Base-by-base conservation (phyloP, 2,797 vertebrate genomes). In the Peromyscus attwateri region DNA sequence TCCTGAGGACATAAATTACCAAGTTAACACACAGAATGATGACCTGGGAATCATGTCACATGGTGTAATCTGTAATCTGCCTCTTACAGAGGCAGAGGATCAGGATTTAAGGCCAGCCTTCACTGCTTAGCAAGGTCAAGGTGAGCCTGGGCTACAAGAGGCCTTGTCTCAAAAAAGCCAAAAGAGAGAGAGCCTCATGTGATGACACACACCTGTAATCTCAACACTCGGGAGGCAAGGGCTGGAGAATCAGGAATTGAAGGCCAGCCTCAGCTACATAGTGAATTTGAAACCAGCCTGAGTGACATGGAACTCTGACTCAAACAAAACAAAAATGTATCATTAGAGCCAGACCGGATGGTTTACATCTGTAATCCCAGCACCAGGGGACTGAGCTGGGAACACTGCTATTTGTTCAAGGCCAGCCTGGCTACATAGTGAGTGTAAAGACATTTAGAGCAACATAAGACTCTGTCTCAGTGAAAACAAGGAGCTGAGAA, bases 1-100 rank as follows among this genome's bases (percentile, higher is more conserved):
- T 79, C 34, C 75, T 40, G 87, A 83, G 52, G 12, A 88, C 82
- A 83, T 87, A 75, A 89, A 89, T 60, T 62, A 92, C 23, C 90
- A 37, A 92, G 5, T 64, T 52, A 79, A 83, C 31, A 87, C 62
- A 60, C 12, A 57, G 31, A 90, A 94, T 79, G 82, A 79, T 91
- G 49, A 95, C 77, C 68, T 87, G 43, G 52, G 34, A 25, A 73
- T 57, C 68, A 29, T 8, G 55, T 27, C 68, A 19, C 49, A 19
- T 17, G 68, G n/a, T 43, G 27, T 75, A 34, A 76, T 64, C 40
- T 40, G 40, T 40, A 40, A 40, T 40, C 40, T 40, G 40, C 40
- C 40, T 40, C 40, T 40, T 40, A 40, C 40, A 40, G 73, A 89
- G 31, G 57, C 29, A 27, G 40, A 25, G 75, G 43, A 66, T 66